These are phyloP conservation scores for Melipona bicolor DNA, from an alignment of 2,888 invertebrate genomes.

Conservation along the genomic window DNA sequence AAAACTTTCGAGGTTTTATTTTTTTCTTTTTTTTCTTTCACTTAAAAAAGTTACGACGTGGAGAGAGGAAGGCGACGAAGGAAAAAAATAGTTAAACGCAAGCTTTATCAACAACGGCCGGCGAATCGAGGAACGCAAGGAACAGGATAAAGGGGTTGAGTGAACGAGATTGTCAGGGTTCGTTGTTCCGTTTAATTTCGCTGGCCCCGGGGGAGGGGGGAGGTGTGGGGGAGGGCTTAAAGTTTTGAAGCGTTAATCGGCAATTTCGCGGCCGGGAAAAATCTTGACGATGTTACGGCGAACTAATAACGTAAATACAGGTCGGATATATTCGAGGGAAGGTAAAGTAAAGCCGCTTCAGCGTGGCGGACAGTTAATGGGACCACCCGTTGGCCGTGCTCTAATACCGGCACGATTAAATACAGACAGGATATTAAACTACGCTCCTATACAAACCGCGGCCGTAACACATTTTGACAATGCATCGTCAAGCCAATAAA, in stretches of 20 bases:
- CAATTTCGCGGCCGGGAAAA: slow-evolving; percentile 50
- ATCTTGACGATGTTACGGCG: slow-evolving; percentile 65
- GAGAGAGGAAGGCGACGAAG: not conserved
- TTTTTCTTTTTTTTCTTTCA: too few relatives aligned
- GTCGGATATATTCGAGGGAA: slow-evolving; percentile 69
- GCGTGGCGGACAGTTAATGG: slow-evolving; percentile 77
- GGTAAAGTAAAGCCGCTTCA: slow-evolving; percentile 71
- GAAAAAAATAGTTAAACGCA: slow-evolving; percentile 4
- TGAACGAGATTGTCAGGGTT: slow-evolving; percentile 35
- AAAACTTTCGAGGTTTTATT: not conserved
- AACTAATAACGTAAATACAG: slow-evolving; percentile 72
- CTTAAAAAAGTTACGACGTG: too few relatives aligned
- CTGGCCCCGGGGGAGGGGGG: not conserved
- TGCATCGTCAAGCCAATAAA: slow-evolving; percentile 79
- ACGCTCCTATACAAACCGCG: slow-evolving; percentile 70
- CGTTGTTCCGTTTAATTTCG: slow-evolving; percentile 42
- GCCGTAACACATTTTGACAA: slow-evolving; percentile 81
- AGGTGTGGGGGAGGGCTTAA: not conserved
- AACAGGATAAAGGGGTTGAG: slow-evolving; percentile 14
- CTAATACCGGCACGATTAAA: slow-evolving; percentile 82
- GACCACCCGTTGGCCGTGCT: slow-evolving; percentile 78
- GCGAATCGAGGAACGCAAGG: not conserved
- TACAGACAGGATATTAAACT: slow-evolving; percentile 83
- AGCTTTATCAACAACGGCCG: not conserved
- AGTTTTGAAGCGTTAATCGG: slow-evolving; percentile 54